Percentiles rank a stretch among this genome's conserved stretches.
Evolutionary conservation across 2,888 invertebrate genomes (phyloP).

Genomic region (Caprella mutica): DNA sequence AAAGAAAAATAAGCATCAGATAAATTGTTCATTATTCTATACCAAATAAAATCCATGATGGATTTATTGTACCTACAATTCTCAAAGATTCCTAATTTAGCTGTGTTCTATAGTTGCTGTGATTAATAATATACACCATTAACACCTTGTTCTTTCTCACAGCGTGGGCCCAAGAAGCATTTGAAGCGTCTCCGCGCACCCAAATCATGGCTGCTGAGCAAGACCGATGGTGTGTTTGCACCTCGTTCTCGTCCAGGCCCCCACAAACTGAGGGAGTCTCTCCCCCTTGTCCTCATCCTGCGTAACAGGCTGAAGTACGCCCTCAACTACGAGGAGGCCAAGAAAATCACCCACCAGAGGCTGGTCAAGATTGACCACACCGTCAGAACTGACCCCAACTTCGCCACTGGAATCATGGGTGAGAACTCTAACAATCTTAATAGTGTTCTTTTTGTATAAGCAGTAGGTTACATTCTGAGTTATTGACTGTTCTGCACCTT

Average conservation of each 20-base stretch:
- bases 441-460: not conserved
- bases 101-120: no score
- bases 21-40: no score
- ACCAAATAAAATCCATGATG: no score
- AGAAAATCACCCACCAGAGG: conserved; percentile 95
- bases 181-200: conserved; percentile 98
- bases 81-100: no score
- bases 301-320: conserved; percentile 77
- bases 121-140: no score
- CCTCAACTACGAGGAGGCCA: conserved; percentile 88
- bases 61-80: no score
- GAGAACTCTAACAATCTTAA: conserved; percentile 41
- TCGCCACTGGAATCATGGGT: conserved; percentile 99
- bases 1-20: no score
- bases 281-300: conserved; percentile 10
- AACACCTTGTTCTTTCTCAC: no score
- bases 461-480: not conserved
- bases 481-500: no score
- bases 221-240: conserved; percentile 93
- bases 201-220: conserved; percentile 99
- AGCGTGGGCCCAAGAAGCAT: conserved; percentile 96
- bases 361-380: conserved; percentile 97
- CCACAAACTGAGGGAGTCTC: conserved; percentile 66
- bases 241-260: conserved; percentile 96
- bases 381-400: conserved; percentile 93